Base-by-base conservation (phyloP, 2,797 vertebrate species). In the Squalus acanthias region DNA sequence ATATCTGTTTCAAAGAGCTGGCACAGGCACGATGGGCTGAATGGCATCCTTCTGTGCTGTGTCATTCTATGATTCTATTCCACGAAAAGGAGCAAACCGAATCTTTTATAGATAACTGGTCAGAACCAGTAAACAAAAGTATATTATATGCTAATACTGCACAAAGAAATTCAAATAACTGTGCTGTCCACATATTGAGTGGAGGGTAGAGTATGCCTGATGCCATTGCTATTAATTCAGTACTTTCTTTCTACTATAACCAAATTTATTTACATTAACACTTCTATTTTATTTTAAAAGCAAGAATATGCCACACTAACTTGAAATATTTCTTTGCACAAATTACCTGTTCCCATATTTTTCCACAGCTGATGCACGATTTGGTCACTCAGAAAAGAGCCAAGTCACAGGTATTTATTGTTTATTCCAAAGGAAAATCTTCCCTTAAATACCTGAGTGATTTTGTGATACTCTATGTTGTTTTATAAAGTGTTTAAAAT, bases 351-450 rank as follows among this genome's bases (percentile, higher is more conserved):
- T 57, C 74, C 70, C 46, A 26, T 74, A 46, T 95, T 72, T 74
- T 76, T 60, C 70, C 70, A 95, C 50, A 95, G 94, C 50, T 76
- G 70, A 76, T 95, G 94, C 94, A 95, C 70, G 15, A 29, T 76
- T 53, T 76, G 53, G 29, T 95, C 70, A 20, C 50, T 95, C 50
- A n/a, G 94, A 57, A 57, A 95, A n/a, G 70, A 76, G 70, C 50
- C 70, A 95, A 57, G 39, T 95, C 50, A n/a, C 94, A 74, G 94
- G 94, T 95, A 95, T 29, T 53, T 74, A 10, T 95, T 70, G 3
- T 76, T 76, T 74, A 95, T 93, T 69, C 65, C 20, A 46, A 69
- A 22, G n/a, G 63, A 24, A 39, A 93, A 69, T 22, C n/a, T 50
- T 95, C 9, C 69, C 24, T 95, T 95, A 17, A 33, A 53, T 33